These are phyloP conservation scores for Limnothrissa miodon DNA, from an alignment of 2,113 vertebrate species.

Conservation along the genomic window DNA sequence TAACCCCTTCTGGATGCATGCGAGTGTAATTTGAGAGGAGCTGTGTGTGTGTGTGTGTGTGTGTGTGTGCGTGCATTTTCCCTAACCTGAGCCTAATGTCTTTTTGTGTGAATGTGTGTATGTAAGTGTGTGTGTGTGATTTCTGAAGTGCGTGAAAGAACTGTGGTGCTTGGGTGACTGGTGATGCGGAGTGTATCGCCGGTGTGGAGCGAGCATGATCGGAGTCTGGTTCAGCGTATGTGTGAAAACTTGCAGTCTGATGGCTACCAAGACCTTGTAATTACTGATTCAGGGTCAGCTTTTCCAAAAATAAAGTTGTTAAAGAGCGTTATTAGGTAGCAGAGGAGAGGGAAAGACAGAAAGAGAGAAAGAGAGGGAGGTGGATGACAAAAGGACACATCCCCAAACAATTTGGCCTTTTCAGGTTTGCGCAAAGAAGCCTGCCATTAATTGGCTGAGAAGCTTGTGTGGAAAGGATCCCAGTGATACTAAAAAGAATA, in stretches of 20 bases:
- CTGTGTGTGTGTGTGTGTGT: conserved; percentile 58
- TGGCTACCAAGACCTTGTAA: neutral
- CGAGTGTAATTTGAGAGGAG: conserved; percentile 1
- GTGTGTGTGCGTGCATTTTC: conserved; percentile 60
- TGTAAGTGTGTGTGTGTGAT: conserved; percentile 47
- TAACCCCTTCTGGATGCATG: neutral
- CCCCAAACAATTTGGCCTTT: neutral
- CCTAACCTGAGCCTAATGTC: neutral
- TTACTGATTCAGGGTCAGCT: neutral
- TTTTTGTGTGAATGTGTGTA: conserved; percentile 52
- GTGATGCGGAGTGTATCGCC: neutral
- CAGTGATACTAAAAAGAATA: conserved; percentile 7
- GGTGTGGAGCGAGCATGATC: neutral
- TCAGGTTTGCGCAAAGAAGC: neutral
- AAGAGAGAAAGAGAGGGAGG: neutral
- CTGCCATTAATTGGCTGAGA: conserved; percentile 7
- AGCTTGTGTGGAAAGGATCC: neutral
- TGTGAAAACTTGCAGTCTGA: neutral
- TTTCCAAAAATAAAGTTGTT: neutral
- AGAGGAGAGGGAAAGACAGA: neutral
- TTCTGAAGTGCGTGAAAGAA: conserved; percentile 50
- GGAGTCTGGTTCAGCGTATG: neutral
- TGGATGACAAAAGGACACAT: neutral
- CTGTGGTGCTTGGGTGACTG: neutral
- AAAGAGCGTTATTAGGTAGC: neutral